Evolutionary conservation across 2,888 invertebrate species (phyloP), one percentile per base, ranked within the genome.

Genomic region (Athalia rosae): DNA sequence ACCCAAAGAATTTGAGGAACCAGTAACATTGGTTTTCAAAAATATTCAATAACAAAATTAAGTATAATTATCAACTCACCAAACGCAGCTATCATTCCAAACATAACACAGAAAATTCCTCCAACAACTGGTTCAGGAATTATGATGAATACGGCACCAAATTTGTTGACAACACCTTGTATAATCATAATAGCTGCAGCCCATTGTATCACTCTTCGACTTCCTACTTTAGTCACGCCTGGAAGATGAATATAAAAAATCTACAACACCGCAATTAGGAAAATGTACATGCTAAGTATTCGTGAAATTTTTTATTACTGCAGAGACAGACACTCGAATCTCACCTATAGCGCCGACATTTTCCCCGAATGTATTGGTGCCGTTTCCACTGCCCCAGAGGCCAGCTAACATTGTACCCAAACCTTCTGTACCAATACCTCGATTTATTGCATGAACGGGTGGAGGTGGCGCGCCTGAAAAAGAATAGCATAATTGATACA

Each of bases 301-400:
- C 6, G 47, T 64, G 0, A 28, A 67, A 50, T 3, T 28, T 11
- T 67, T 28, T 2, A 9, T 7, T 28, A 15, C 43, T 6, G 3
- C 50, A 67, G 66, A 15, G 67, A 50, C 53, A 58, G 7, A 28
- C 45, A 58, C 13, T 56, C 11, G 11, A 15, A 13, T n/a, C 79
- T 58, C 83, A 50, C 96, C 96, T 81, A 97, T 97, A 1, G 96
- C 96, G 0, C 97, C 97, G 61, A 97, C 96, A 88, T 97, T 97
- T 88, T 97, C 96, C 73, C 96, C 96, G 86, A 97, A 97, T 3
- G 97, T 97, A 82, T 97, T 97, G 66, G 96, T 96, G 0, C 96
- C 97, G 85, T 96, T 96, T 0, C 96, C 96, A 47, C 95, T 93
- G 7, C 97, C 97, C 94, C 96, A 95, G 4, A 96, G 92, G 0